Base-by-base conservation (phyloP, 1,140 invertebrate species). In the Drosophila suzukii region DNA sequence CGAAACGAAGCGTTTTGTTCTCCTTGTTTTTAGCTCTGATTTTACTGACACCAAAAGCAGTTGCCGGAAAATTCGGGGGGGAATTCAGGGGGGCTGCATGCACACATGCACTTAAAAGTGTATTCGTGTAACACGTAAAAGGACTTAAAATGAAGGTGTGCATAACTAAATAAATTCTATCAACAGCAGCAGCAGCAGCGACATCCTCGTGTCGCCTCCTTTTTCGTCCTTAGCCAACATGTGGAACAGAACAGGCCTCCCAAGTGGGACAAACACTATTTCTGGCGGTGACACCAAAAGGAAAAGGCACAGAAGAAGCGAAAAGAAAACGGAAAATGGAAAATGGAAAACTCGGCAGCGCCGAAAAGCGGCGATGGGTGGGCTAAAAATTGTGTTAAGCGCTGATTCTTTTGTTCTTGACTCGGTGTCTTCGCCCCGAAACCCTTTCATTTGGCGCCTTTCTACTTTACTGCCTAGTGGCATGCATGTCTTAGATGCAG, bases 161-260 rank as follows among this genome's bases (percentile, higher is more conserved):
- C 82, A 86, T 86, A 86, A 86, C 82, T 88, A 86, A 86, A 86
- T 86, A 88, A 86, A 86, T 86, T 86, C 83, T 86, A 88, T 86
- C 83, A 86, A 56, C 81, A 63, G 60, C 81, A 76, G 77, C n/a
- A 34, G 36, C 6, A 38, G 41, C 51, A 24, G 39, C 39, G 41
- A 47, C 67, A 70, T 71, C 41, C 63, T 53, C 62, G 61, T 36
- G 46, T 53, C 32, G 61, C 47, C 65, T 67, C 47, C 65, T 17
- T 51, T 66, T 41, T 15, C 46, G 65, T 68, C 38, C 65, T 66
- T 38, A 32, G 65, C 68, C 66, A 62, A 68, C 73, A 76, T 76
- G 73, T 75, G 72, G 73, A 66, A 58, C 32, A 34, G 32, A 66
- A 58, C 73, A 76, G 73, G 73, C 72, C 73, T 75, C 73, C 73